A percentile compares a stretch with the other conserved stretches of the same genome.
phyloP scores from a whole-genome alignment of 2,113 vertebrate species.

The Scomber colias region DNA sequence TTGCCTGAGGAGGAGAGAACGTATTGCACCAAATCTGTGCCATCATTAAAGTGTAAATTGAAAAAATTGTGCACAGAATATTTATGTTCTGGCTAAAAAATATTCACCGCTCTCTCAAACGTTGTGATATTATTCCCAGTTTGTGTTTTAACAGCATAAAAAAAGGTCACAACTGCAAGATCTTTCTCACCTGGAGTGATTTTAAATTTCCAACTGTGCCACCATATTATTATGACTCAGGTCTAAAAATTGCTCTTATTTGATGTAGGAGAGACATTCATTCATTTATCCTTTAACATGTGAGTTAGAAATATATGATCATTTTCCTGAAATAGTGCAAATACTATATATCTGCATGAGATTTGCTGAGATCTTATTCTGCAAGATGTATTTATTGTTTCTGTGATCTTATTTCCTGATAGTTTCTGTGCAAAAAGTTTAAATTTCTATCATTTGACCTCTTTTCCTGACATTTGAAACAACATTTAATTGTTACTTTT shows the following conservation, averaged over 20 bases:
- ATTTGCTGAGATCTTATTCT: not conserved
- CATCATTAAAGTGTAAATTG: not conserved
- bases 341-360: not conserved
- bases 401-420: not conserved
- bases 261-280: constrained; percentile 17
- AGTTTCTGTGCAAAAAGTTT: not conserved
- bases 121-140: not conserved
- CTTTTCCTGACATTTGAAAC: too few species aligned
- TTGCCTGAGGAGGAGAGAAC: constrained; percentile 73
- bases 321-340: not conserved
- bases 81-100: constrained; percentile 25
- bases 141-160: constrained; percentile 6
- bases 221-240: constrained; percentile 19
- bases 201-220: not conserved
- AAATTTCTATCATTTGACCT: too few species aligned
- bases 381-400: too few species aligned
- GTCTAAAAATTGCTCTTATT: constrained; percentile 19
- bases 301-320: not conserved
- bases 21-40: constrained; percentile 51
- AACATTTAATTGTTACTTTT: too few species aligned
- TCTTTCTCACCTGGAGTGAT: not conserved
- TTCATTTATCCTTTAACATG: too few species aligned
- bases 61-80: not conserved
- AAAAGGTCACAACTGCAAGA: constrained; percentile 9
- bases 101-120: not conserved